Base-by-base conservation (phyloP, 2,113 vertebrate genomes). In the Willisornis vidua region DNA sequence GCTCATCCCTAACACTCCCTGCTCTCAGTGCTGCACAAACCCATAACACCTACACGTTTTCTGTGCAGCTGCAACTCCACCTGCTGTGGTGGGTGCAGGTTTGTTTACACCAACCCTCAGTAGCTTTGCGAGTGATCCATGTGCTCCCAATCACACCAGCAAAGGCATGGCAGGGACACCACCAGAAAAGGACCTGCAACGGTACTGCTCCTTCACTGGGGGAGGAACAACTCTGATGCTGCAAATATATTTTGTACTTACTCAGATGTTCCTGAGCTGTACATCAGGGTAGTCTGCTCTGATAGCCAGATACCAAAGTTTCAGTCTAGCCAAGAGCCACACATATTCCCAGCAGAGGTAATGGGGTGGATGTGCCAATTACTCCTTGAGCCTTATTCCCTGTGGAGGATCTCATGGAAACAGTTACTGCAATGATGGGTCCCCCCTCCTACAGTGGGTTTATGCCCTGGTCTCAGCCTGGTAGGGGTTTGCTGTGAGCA, bases 11-110 rank as follows among this genome's bases (percentile, higher is more conserved):
- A 26, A 26, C 0, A 4, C 45, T 12, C 29, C 10, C 33, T 1
- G 25, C 35, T 51, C 17, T 59, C 4, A 1, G 48, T 5, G 80
- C 76, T 45, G 57, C 61, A 26, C 8, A 29, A 51, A 74, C 41
- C 20, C 12, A 9, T 28, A 16, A 59, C 51, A 63, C 33, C 57
- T 4, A 46, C 31, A 43, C 0, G 0, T 2, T 35, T 9, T 48
- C 39, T 16, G 55, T 61, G 83, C 74, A 59, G 75, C 72, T 49
- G 59, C 19, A 45, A 5, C 55, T 41, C 68, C 52, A 19, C 51
- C 7, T 1, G 0, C 25, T 4, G 9, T 0, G 4, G 66, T 7
- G 52, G 80, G 23, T 9, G 51, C 26, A 57, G 76, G 70, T 71
- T 66, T 73, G 61, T 49, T 74, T 55, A 29, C 24, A 39, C 35